Base-by-base conservation (phyloP, 2,797 vertebrate species). In the Eidolon dupreanum region DNA sequence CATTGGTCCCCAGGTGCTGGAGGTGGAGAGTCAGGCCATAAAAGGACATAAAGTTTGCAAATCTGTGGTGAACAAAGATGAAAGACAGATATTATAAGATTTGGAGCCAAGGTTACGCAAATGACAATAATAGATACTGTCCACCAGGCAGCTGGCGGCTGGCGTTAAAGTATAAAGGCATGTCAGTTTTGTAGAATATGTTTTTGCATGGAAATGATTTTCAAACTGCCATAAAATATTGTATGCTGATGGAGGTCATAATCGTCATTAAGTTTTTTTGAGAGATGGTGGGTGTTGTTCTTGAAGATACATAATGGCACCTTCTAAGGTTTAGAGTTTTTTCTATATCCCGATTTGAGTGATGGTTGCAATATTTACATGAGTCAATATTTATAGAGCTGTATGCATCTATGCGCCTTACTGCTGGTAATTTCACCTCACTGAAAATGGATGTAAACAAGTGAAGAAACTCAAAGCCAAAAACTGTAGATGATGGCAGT, bases 1-100 rank as follows among this genome's bases (percentile, higher is more conserved):
- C 9, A 2, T 96, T 93, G 57, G 1, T 83, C 24, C 93, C 95
- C 20, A 97, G 31, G 13, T 96, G 3, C 73, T 97, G 94, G 11
- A 96, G 16, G 41, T 96, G 59, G 43, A 96, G 36, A 53, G 3
- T 1, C 31, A 96, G 57, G 59, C 94, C 94, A 9, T 41, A 82
- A 59, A 28, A 19, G 3, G 71, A 41, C 3, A 83, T 17, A 46
- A 55, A 49, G 70, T 0, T 17, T 26, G 83, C 17, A 90, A 94
- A 97, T 55, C 97, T 96, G 88, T 43, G 49, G 57, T 12, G n/a
- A 77, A 73, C n/a, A 71, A 51, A 90, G 41, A 77, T 10, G 24
- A 88, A 57, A 77, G 41, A 46, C 0, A 53, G 8, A n/a, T 16
- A 24, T 31, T 9, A 31, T 41, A 0, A 53, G 12, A 6, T 16